These are phyloP conservation scores for Galleria mellonella DNA, from an alignment of 1,140 invertebrate genomes.

Conservation along the genomic window DNA sequence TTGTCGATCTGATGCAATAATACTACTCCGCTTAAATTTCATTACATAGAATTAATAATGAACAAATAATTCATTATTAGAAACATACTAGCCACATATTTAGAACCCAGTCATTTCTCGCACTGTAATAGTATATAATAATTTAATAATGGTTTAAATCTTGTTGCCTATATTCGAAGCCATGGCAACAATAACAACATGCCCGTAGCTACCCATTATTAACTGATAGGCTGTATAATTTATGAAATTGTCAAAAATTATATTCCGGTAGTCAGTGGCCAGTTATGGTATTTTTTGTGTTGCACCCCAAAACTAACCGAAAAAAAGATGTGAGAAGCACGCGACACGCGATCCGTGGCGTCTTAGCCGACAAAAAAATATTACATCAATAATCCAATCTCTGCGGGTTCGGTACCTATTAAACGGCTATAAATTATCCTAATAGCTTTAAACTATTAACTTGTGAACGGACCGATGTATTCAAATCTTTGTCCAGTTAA, in stretches of 20 bases:
- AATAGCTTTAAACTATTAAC: constrained; percentile 60
- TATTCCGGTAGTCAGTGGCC: constrained; percentile 70
- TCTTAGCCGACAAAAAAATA: constrained; percentile 44
- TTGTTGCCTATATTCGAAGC: constrained; percentile 8
- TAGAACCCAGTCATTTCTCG: no score
- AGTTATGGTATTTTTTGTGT: constrained; percentile 58
- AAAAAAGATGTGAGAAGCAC: constrained; percentile 61
- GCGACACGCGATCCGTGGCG: constrained; percentile 64
- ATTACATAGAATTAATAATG: no score
- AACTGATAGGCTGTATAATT: constrained; percentile 62
- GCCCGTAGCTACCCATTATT: constrained; percentile 53
- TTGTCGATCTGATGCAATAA: no score
- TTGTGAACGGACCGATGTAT: constrained; percentile 14
- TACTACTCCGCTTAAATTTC: no score
- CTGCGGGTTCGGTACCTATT: constrained; percentile 54
- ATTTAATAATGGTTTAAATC: constrained; percentile 4
- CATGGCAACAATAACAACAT: constrained; percentile 35
- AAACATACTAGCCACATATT: not conserved
- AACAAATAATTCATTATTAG: not conserved
- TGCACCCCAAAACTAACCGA: constrained; percentile 43
- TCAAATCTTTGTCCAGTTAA: constrained; percentile 18
- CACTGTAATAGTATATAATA: not conserved
- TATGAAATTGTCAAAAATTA: constrained; percentile 72
- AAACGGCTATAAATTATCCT: constrained; percentile 71
- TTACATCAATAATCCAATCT: constrained; percentile 63